These are phyloP conservation scores for Reinhardtius hippoglossoides DNA, from an alignment of 2,113 vertebrate species.

Conservation along the genomic window DNA sequence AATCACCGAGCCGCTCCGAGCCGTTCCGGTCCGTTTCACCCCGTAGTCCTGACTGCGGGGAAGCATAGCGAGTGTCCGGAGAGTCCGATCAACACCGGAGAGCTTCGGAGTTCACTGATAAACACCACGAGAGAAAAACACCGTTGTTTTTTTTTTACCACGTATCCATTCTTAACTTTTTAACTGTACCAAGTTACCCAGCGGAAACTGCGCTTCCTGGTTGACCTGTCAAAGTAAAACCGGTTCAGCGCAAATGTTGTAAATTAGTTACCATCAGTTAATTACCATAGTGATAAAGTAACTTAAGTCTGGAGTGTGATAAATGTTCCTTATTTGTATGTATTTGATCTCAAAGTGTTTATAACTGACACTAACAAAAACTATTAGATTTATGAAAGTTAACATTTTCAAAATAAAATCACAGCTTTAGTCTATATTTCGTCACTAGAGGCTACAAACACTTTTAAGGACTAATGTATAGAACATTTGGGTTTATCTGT, in stretches of 20 bases:
- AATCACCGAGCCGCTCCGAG: constrained; percentile 49
- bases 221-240: constrained; percentile 51
- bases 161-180: constrained; percentile 62
- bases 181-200: not conserved
- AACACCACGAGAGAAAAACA: not conserved
- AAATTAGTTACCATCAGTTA: too few relatives aligned
- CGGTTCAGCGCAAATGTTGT: accelerated
- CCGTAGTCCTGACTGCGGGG: constrained; percentile 64
- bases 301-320: accelerated
- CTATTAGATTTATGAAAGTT: not conserved
- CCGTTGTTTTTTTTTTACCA: constrained; percentile 29
- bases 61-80: constrained; percentile 53
- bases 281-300: too few relatives aligned
- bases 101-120: not conserved
- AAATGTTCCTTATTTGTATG: too few relatives aligned
- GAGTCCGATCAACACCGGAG: not conserved
- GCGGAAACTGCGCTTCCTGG: not conserved
- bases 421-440: not conserved
- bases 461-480: too few relatives aligned
- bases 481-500: too few relatives aligned
- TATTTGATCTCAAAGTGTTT: not conserved
- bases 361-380: not conserved
- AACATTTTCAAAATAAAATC: constrained; percentile 48
- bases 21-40: constrained; percentile 43
- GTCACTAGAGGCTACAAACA: not conserved